phyloP scores from a whole-genome alignment of 2,888 invertebrate species.

The Alitta virens region DNA sequence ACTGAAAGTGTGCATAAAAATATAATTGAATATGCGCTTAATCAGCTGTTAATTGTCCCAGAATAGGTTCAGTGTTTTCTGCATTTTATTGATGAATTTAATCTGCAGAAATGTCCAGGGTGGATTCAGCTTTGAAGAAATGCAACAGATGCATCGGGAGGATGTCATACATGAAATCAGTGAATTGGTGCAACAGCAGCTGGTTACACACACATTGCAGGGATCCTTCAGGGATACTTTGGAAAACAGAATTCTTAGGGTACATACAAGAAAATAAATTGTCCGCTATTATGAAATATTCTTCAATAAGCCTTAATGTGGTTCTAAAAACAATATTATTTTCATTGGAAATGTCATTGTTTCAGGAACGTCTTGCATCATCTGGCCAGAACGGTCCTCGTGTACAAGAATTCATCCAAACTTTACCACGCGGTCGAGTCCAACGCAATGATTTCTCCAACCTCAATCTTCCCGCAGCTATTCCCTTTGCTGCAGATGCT shows the following conservation, averaged over 20 bases:
- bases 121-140: conserved; percentile 13
- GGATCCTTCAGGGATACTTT: conserved; percentile 48
- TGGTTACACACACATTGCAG: conserved; percentile 49
- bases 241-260: conserved; percentile 42
- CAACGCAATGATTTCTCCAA: conserved; percentile 51
- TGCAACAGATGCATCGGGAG: conserved; percentile 31
- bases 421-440: conserved; percentile 38
- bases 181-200: conserved; percentile 50
- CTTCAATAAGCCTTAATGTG: no score
- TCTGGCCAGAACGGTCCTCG: conserved; percentile 42
- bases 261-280: no score
- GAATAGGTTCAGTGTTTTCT: no score
- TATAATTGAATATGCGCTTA: no score
- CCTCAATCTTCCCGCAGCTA: conserved; percentile 36
- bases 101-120: no score
- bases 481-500: conserved; percentile 9
- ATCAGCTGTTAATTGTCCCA: no score
- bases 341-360: background rate
- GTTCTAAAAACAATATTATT: background rate
- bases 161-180: conserved; percentile 51
- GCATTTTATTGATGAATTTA: no score
- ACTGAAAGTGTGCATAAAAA: no score
- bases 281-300: no score
- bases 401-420: conserved; percentile 42
- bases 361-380: conserved; percentile 37